Evolutionary conservation across 1,140 invertebrate species (phyloP), one percentile per base, ranked within the genome.

Genomic region (Brachionus koreanus): DNA sequence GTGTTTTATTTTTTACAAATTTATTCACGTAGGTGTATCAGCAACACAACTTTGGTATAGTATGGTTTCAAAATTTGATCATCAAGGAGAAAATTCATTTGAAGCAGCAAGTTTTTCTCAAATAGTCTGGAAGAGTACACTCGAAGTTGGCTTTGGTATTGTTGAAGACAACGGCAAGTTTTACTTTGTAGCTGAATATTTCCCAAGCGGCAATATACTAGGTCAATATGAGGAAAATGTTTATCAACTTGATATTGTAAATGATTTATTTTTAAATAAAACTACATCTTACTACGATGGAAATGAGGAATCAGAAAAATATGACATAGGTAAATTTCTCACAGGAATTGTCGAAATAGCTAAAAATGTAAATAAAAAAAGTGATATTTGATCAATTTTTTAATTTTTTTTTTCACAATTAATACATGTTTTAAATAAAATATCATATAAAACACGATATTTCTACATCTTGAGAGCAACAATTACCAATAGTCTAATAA

Each of bases 81-180:
- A 92, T 85, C 90, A 92, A 74, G 92, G 92, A 83, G 92, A 93
- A 85, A 89, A 91, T 0, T 91, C 92, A 86, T 89, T 92, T 43
- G 87, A 93, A 4, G 93, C 93, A 85, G 94, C 93, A 84, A 93
- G 95, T 86, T 96, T 96, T 87, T 95, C 94, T 0, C 94, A 96
- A 89, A 89, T 97, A 86, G 92, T 96, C n/a, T 97, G 95, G 95
- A 91, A 92, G 33, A 91, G 89, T 5, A 93, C 92, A 6, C 91
- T 91, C 57, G 90, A 92, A 85, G 92, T 95, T 85, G 95, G 95
- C 0, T 91, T 95, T 5, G 94, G 94, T 13, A 93, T 93, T 86
- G 93, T 92, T 57, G 92, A 91, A 25, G 88, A 92, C 6, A 92
- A 92, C 6, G 93, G 93, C 6, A 86, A 86, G 49, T 85, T 85